These are phyloP conservation scores for Otolemur garnettii DNA, from an alignment of 2,113 vertebrate genomes.

Conservation along the genomic window DNA sequence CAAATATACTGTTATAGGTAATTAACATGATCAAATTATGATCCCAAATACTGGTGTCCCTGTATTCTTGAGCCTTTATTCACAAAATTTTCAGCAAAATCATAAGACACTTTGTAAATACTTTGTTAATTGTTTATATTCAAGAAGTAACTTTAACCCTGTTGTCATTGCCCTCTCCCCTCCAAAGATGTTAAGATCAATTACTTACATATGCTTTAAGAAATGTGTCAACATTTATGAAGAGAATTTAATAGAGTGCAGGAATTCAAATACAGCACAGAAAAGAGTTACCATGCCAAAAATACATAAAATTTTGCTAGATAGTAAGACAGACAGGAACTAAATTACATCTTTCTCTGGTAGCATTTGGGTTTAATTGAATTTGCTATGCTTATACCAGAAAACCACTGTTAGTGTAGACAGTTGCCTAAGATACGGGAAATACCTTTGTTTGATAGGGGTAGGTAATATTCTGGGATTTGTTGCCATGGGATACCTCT, in stretches of 20 bases:
- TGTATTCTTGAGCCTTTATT: slow-evolving; percentile 42
- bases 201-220: slow-evolving; percentile 43
- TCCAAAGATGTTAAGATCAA: slow-evolving; percentile 35
- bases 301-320: slow-evolving; percentile 31
- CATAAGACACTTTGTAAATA: slow-evolving; percentile 15
- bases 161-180: not conserved
- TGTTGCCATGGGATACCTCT: slow-evolving; percentile 38
- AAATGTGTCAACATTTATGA: slow-evolving; percentile 34
- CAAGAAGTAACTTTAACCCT: slow-evolving; percentile 47
- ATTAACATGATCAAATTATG: slow-evolving; percentile 43
- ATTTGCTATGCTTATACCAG: slow-evolving; percentile 18
- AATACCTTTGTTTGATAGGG: not conserved
- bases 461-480: slow-evolving; percentile 53
- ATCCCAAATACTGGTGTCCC: slow-evolving; percentile 17
- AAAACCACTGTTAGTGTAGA: slow-evolving; percentile 38
- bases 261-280: slow-evolving; percentile 20
- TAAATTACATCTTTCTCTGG: not conserved
- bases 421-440: slow-evolving; percentile 2
- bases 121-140: slow-evolving; percentile 49
- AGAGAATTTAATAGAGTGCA: slow-evolving; percentile 9
- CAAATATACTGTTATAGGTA: slow-evolving; percentile 34
- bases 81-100: slow-evolving; percentile 22
- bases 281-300: slow-evolving; percentile 8
- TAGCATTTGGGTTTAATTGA: slow-evolving; percentile 15
- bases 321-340: not conserved